Evolutionary conservation across 2,113 vertebrate genomes (phyloP).

Genomic region (Melozone crissalis): DNA sequence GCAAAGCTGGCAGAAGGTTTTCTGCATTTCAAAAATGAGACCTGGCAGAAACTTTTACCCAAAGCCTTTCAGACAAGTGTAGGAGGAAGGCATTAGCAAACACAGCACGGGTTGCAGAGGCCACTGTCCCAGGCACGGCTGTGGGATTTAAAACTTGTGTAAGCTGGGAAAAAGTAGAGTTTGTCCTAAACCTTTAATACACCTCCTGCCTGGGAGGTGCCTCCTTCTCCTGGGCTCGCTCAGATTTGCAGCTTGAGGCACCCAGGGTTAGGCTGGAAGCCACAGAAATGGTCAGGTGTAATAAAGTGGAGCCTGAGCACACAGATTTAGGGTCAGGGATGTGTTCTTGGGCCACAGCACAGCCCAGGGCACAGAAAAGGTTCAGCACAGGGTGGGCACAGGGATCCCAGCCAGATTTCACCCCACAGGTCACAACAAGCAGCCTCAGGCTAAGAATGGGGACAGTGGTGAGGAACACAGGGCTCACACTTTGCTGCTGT

Average conservation of each 20-base stretch:
- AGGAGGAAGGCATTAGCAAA: background rate
- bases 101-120: background rate
- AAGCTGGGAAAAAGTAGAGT: background rate
- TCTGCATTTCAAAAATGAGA: background rate
- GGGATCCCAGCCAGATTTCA: background rate
- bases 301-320: background rate
- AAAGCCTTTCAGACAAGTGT: background rate
- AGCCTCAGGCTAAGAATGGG: fast-evolving
- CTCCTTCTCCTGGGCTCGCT: background rate
- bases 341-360: background rate
- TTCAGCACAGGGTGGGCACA: background rate
- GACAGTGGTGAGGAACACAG: background rate
- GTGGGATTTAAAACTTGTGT: background rate
- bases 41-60: background rate
- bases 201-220: background rate
- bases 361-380: background rate
- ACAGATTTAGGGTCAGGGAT: background rate
- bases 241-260: background rate
- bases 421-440: background rate
- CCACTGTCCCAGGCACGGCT: background rate
- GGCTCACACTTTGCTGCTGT: background rate
- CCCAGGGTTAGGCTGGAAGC: background rate
- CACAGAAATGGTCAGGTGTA: background rate
- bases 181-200: background rate
- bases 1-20: background rate